Base-by-base conservation (phyloP, 1,140 invertebrate genomes). In the Drosophila pseudoobscura region DNA sequence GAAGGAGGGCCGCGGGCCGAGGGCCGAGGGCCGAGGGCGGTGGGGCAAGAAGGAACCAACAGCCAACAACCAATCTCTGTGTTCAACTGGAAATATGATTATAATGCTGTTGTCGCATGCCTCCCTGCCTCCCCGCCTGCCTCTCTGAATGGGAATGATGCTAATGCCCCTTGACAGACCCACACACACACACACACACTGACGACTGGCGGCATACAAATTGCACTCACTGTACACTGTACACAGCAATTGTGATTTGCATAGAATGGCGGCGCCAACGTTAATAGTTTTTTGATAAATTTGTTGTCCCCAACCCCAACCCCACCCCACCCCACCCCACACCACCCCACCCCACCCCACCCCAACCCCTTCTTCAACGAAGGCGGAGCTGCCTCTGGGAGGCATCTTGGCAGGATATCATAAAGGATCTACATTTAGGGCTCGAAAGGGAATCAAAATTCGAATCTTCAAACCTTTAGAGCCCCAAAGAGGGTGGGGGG, bases 191-290 rank as follows among this genome's bases (percentile, higher is more conserved):
- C 17, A 17, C 17, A 17, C 17, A 17, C 17, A 17, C 17, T 17
- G 17, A 17, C 17, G n/a, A 29, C 59, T 49, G 65, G 55, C 70
- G 68, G 78, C 78, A 80, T 80, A 76, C 55, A 76, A 80, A 80
- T 76, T 52, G 55, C 57, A 66, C 46, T 51, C 78, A 80, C 31
- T 80, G 72, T 75, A 31, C 44, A 47, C 31, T 80, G 72, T 75
- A 31, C 44, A 47, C 49, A 50, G 44, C 11, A 39, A 39, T 39
- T 39, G 35, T 61, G 55, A 75, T 76, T 76, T 69, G 31, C 71
- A 78, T 56, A 59, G 71, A 80, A 50, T 56, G 22, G 15, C 68
- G 66, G 66, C 66, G 66, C 66, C 66, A 69, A 45, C 63, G 31
- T 47, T 69, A 69, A 69, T 69, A 69, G 66, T 69, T 69, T 39